Conservation (phyloP, 2,797 vertebrate species). For the Uromys caudimaculatus region DNA sequence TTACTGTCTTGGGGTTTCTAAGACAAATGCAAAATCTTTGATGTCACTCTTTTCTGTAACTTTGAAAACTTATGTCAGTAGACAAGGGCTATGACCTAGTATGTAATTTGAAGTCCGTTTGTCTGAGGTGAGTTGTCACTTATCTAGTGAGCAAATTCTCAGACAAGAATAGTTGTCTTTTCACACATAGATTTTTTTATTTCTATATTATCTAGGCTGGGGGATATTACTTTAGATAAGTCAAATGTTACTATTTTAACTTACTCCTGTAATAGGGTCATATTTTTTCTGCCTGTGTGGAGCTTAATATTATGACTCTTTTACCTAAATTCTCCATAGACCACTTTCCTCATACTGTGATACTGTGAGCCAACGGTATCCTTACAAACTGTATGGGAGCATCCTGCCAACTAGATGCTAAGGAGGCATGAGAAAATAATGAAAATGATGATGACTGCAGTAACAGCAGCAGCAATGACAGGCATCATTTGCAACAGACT, state of each 20-base stretch:
- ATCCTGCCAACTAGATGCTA: not conserved
- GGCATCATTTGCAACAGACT: not conserved
- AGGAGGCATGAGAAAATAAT: not conserved
- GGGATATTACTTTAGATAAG: not conserved
- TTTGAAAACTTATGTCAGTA: not conserved
- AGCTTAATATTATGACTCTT: not conserved
- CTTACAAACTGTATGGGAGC: not conserved
- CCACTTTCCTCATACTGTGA: not conserved
- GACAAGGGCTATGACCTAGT: not conserved
- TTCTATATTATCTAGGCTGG: not conserved
- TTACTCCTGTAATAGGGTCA: not conserved
- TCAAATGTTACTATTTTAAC: conserved; percentile 36
- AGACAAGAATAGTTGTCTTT: not conserved
- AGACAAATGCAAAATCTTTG: not conserved
- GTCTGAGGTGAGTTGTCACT: not conserved
- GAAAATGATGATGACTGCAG: not conserved
- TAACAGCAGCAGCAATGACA: not conserved
- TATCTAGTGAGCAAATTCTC: not conserved
- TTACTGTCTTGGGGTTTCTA: not conserved
- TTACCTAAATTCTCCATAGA: not conserved
- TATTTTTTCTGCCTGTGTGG: not conserved
- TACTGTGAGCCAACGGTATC: not conserved
- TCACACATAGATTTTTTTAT: not conserved
- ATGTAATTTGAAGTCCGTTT: not conserved
- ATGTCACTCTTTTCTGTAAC: not conserved